These are phyloP conservation scores for Beris morrisii DNA, from an alignment of 2,888 invertebrate genomes.

Conservation along the genomic window DNA sequence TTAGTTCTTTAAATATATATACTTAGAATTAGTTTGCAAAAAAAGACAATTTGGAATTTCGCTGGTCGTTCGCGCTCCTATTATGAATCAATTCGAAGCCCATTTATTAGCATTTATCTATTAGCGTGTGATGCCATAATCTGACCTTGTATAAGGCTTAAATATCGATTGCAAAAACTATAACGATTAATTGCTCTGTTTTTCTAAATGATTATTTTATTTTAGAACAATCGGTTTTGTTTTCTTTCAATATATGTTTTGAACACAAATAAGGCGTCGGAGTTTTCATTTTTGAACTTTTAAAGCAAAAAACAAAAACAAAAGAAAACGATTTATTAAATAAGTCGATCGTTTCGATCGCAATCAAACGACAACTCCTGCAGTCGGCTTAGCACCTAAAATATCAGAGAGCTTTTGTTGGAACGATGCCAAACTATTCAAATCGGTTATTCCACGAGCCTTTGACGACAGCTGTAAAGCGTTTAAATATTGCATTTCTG, in stretches of 20 bases:
- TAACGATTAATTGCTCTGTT: no score
- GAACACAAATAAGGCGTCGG: slow-evolving; percentile 30
- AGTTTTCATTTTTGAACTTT: slow-evolving; percentile 10
- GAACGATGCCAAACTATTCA: slow-evolving; percentile 65
- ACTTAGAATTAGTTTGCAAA: no score
- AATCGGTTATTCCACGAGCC: slow-evolving; percentile 60
- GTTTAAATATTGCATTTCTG: slow-evolving; percentile 84
- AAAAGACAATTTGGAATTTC: no score
- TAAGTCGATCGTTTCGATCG: background rate
- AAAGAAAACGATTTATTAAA: slow-evolving; percentile 1
- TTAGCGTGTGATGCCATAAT: no score
- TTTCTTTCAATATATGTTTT: slow-evolving; percentile 7
- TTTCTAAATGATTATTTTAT: no score
- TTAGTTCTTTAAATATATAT: no score
- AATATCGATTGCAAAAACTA: no score
- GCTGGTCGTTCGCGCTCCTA: no score
- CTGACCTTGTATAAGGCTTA: no score
- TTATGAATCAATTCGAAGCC: no score
- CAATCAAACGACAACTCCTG: slow-evolving; percentile 74
- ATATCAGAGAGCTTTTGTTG: slow-evolving; percentile 82
- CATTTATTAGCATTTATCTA: no score
- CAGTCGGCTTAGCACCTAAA: slow-evolving; percentile 67
- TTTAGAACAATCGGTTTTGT: no score
- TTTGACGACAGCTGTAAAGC: slow-evolving; percentile 78
- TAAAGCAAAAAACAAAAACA: slow-evolving; percentile 10